Evolutionary conservation across 2,888 invertebrate species (phyloP).

Genomic region (Napeogenes sylphis): DNA sequence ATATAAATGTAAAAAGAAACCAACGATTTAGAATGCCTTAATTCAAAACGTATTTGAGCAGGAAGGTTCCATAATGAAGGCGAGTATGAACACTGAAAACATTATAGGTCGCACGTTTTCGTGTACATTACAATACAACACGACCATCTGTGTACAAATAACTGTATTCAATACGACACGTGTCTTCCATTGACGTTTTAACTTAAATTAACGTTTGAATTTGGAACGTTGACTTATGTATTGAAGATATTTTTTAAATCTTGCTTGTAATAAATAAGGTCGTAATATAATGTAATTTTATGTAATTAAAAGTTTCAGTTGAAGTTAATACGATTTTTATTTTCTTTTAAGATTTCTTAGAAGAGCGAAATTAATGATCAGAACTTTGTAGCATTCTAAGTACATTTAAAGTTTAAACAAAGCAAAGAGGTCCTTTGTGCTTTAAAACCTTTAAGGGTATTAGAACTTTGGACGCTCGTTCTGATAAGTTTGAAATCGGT

Average conservation of each 20-base stretch:
- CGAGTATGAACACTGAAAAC: constrained; percentile 34
- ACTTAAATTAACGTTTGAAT: background rate
- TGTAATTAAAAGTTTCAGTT: background rate
- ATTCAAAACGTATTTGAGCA: constrained; percentile 5
- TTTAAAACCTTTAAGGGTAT: constrained; percentile 52
- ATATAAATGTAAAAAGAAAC: no score
- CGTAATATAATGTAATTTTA: background rate
- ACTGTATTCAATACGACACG: constrained; percentile 15
- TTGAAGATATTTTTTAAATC: background rate
- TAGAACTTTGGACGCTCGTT: constrained; percentile 53
- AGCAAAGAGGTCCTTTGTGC: constrained; percentile 42
- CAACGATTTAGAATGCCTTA: background rate
- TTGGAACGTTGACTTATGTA: background rate
- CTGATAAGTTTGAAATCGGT: constrained; percentile 37
- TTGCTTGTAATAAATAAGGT: background rate
- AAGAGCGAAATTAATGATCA: constrained; percentile 29
- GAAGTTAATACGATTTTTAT: background rate
- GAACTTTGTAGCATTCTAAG: constrained; percentile 28
- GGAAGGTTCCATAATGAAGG: constrained; percentile 8
- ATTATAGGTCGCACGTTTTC: constrained; percentile 61
- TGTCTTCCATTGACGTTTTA: constrained; percentile 9
- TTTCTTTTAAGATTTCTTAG: constrained; percentile 16
- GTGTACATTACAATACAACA: constrained; percentile 40
- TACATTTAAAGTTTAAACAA: constrained; percentile 52
- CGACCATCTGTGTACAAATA: constrained; percentile 10